Evolutionary conservation across 2,797 vertebrate genomes (phyloP).

Genomic region (Phoxinus dragarum): DNA sequence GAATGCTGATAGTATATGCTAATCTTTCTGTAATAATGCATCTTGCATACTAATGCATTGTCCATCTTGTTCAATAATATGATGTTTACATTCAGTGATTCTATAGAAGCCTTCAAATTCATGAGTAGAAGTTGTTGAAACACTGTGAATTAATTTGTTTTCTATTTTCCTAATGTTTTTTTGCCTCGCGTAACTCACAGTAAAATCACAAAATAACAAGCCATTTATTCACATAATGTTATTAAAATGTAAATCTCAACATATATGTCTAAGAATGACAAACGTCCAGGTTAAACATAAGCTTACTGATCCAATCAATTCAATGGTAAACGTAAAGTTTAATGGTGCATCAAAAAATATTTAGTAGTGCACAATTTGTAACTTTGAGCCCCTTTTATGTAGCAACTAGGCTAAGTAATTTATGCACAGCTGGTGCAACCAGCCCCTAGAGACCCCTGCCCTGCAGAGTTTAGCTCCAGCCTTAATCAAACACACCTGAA

Average conservation of each 20-base stretch:
- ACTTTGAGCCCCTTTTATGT: not conserved
- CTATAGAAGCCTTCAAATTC: not conserved
- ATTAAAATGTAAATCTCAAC: not conserved
- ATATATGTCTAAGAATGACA: not conserved
- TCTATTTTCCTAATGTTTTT: no score
- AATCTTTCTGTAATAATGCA: not conserved
- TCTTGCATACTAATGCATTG: no score
- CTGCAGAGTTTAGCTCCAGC: not conserved
- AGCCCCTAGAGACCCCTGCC: not conserved
- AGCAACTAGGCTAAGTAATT: not conserved
- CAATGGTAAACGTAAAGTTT: not conserved
- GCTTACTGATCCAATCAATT: not conserved
- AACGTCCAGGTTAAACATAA: not conserved
- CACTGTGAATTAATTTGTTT: no score
- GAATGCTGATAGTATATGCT: not conserved
- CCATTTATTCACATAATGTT: not conserved
- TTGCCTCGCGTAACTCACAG: not conserved
- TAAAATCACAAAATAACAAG: no score
- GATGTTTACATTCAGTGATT: not conserved
- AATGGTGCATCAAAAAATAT: not conserved
- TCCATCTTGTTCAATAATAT: not conserved
- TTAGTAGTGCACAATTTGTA: not conserved
- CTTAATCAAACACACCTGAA: slow-evolving; percentile 5
- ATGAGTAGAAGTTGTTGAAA: not conserved
- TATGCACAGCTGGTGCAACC: not conserved